phyloP scores from a whole-genome alignment of 2,113 vertebrate genomes.

The Furnarius figulus region DNA sequence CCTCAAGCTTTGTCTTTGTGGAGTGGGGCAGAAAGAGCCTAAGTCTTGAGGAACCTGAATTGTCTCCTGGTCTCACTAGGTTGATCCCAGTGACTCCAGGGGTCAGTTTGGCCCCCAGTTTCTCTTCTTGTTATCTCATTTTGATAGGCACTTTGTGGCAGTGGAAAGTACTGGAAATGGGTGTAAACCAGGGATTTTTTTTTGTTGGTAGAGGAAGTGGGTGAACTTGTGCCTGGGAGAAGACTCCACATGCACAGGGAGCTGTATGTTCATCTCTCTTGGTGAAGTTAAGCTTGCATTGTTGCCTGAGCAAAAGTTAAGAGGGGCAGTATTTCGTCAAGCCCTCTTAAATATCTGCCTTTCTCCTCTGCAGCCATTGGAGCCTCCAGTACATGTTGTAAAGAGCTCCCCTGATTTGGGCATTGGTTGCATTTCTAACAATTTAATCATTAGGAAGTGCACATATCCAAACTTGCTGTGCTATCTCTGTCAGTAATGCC shows the following conservation, averaged over 20 bases:
- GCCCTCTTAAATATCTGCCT: not conserved
- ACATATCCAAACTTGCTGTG: accelerated
- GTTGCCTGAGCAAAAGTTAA: not conserved
- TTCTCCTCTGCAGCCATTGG: not conserved
- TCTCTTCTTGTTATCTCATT: not conserved
- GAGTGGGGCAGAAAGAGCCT: not conserved
- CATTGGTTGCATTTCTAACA: not conserved
- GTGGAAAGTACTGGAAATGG: not conserved
- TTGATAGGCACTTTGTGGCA: not conserved
- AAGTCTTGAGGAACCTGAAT: not conserved
- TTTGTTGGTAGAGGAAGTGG: not conserved
- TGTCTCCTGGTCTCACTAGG: not conserved
- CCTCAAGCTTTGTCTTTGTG: not conserved
- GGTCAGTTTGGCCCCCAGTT: not conserved
- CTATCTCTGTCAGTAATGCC: not conserved
- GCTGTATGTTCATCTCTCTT: not conserved
- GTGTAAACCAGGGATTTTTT: not conserved
- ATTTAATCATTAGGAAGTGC: not conserved
- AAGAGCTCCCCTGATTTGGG: not conserved
- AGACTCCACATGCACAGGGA: not conserved
- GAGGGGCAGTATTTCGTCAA: accelerated
- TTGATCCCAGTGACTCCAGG: not conserved
- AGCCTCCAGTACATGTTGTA: not conserved
- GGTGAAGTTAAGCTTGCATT: not conserved
- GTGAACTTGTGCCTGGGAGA: not conserved